Evolutionary conservation across 2,113 vertebrate species (phyloP).

Genomic region (Oxyruncus cristatus): DNA sequence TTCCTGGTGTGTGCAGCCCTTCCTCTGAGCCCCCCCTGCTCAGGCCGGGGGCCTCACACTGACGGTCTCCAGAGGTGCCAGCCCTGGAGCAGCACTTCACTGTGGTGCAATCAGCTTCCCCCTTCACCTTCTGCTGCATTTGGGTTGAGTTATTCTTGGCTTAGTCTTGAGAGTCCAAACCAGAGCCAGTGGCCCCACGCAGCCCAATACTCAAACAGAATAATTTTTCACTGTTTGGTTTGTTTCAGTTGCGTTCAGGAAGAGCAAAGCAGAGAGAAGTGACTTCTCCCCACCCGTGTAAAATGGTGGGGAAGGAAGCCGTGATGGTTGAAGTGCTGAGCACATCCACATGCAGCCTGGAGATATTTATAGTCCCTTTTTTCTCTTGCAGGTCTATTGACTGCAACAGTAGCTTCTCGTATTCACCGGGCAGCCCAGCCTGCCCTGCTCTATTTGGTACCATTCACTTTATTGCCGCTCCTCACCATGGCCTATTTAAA

Average conservation of each 20-base stretch:
- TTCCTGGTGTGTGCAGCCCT: not conserved
- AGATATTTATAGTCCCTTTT: not conserved
- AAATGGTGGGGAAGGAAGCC: not conserved
- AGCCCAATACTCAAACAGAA: not conserved
- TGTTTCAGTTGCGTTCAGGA: not conserved
- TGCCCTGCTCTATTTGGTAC: conserved; percentile 96
- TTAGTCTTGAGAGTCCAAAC: not conserved
- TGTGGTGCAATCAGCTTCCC: not conserved
- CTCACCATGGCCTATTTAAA: conserved; percentile 99
- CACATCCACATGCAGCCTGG: not conserved
- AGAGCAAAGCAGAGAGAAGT: not conserved
- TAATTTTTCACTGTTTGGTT: not conserved
- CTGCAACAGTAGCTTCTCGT: conserved; percentile 96
- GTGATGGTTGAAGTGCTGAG: not conserved
- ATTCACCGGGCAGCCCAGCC: conserved; percentile 98
- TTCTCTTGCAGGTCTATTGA: conserved; percentile 86
- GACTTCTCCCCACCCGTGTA: not conserved
- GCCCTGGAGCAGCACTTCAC: not conserved
- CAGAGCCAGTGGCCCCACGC: not conserved
- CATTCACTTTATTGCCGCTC: conserved; percentile 97
- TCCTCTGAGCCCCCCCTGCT: not conserved
- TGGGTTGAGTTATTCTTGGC: not conserved
- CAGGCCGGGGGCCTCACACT: not conserved
- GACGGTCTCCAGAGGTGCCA: not conserved
- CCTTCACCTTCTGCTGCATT: not conserved